Evolutionary conservation across 2,888 invertebrate species (phyloP), one percentile per base, ranked within the genome.

Genomic region (Drosophila picticornis): DNA sequence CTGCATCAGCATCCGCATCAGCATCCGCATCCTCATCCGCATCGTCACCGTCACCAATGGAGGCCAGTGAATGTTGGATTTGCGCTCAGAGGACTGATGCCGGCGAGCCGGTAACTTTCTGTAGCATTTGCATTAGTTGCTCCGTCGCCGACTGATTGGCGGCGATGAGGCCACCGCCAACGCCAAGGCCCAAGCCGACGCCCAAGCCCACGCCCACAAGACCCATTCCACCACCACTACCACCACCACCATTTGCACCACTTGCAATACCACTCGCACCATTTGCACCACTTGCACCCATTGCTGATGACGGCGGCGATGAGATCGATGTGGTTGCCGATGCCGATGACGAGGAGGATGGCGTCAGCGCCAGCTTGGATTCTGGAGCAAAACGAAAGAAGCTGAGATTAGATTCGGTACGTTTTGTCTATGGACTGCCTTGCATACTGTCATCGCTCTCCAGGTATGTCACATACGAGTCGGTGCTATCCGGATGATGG

Each of bases 381-480:
- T 93, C 93, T 93, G 93, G 92, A 91, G 86, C 91, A 91, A 46
- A 46, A 92, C 90, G 92, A 92, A 92, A 93, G 92, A 92, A 93
- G 92, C 93, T 88, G 90, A 89, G 84, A 92, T 93, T 92, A 93
- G 92, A 92, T 88, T 90, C 92, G 91, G 91, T 93, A 79, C 92
- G 93, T 90, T 86, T 89, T 68, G 90, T 92, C 93, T 96, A 96
- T 94, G 96, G 96, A 90, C 96, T 96, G 82, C 96, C 95, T 58
- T 96, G 96, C 85, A 96, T 94, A 92, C 96, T 96, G 92, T 96
- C 96, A 94, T 98, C 98, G 93, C 97, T 97, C 94, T 98, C 98
- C 88, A 98, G 95, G 94, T 97, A 98, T 72, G 98, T 98, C 80
- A 98, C 98, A 94, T 97, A 98, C 93, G 97, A 97, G 94, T 98